Base-by-base conservation (phyloP, 1,140 invertebrate genomes). In the Listronotus bonariensis region DNA sequence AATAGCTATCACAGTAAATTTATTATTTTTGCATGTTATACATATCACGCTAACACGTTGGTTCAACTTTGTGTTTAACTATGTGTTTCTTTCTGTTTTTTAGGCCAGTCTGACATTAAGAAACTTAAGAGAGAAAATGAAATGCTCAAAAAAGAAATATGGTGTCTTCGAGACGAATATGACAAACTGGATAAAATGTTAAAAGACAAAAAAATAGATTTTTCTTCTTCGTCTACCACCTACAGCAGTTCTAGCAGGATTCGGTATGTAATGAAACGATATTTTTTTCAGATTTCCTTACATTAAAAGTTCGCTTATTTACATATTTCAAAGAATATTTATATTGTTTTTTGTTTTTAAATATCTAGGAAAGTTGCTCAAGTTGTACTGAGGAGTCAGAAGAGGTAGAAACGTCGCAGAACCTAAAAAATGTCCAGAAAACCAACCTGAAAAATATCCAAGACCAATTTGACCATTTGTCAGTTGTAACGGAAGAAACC, bases 91-190 rank as follows among this genome's bases (percentile, higher is more conserved):
- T 9, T 36, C n/a, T n/a, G n/a, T 41, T 48, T 77, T 70, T 17
- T 41, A 93, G 92, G 92, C 70, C 92, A 95, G 77, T 89, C 86
- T 69, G 92, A 95, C 74, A 92, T 94, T 58, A 93, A 93, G 77
- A 93, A 94, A 77, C 76, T 95, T 62, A 88, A 91, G 54, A 83
- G 88, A 40, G 92, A 95, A 75, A 95, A 95, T 80, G 92, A 95
- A 70, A 89, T 92, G 75, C 80, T 95, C 26, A 87, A 91, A 66
- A 82, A 91, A 38, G 92, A 95, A 78, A 92, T 95, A 76, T 94
- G 92, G 84, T 88, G 87, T 40, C 81, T 95, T 42, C 82, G 93
- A 43, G 92, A 95, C 75, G 92, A 95, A 76, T 94, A 92, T 77
- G 92, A 94, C 74, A 86, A 90, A 60, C 82, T 95, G 56, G 92